phyloP scores from a whole-genome alignment of 2,888 invertebrate species.

The Poecilobothrus nobilitatus region DNA sequence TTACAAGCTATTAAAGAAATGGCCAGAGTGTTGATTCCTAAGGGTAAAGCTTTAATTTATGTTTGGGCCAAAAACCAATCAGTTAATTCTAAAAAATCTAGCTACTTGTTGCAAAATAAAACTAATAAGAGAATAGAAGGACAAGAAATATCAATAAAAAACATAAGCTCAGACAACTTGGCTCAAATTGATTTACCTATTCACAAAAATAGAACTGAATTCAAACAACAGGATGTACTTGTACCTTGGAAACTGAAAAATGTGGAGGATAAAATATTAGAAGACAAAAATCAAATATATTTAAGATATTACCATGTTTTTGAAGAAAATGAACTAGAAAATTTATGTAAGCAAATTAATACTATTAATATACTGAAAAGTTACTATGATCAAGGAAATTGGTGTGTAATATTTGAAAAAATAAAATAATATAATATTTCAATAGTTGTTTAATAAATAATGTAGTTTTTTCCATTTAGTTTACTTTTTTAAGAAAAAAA shows the following conservation, averaged over 20 bases:
- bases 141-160: slow-evolving; percentile 31
- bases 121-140: slow-evolving; percentile 43
- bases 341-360: slow-evolving; percentile 51
- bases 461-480: too few relatives aligned
- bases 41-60: slow-evolving; percentile 76
- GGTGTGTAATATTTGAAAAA: slow-evolving; percentile 77
- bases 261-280: slow-evolving; percentile 28
- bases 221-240: slow-evolving; percentile 79
- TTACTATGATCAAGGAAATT: slow-evolving; percentile 95
- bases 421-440: not conserved
- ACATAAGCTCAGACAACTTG: slow-evolving; percentile 23
- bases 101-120: slow-evolving; percentile 58
- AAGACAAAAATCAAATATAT: slow-evolving; percentile 24
- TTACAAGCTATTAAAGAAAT: slow-evolving; percentile 67
- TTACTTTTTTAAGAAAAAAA: not conserved
- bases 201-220: slow-evolving; percentile 85
- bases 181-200: slow-evolving; percentile 50
- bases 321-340: slow-evolving; percentile 68
- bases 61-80: slow-evolving; percentile 94
- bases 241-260: slow-evolving; percentile 87
- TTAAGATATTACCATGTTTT: slow-evolving; percentile 92
- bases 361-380: slow-evolving; percentile 52
- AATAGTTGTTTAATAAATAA: too few relatives aligned
- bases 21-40: slow-evolving; percentile 58
- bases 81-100: slow-evolving; percentile 55